Evolutionary conservation across 2,888 invertebrate genomes (phyloP), one percentile per base, ranked within the genome.

Genomic region (Cephus pulcher): DNA sequence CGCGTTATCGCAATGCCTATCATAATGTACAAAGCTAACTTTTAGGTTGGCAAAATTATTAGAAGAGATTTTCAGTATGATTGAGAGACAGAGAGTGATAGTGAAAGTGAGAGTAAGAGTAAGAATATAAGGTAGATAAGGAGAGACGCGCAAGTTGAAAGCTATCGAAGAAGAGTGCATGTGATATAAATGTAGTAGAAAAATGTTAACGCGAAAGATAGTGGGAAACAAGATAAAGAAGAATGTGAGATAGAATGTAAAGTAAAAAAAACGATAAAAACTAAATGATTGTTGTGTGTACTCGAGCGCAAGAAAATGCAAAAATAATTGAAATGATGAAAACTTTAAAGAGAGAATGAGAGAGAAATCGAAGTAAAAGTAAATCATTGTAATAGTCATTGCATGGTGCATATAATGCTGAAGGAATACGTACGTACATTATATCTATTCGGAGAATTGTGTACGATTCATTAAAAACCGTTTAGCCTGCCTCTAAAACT

Each of bases 371-470:
- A 33, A 71, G 33, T 32, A 71, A 33, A 71, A 33, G 23, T 15
- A 71, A 71, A 71, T 71, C 34, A 9, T 34, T 71, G 71, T 71
- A 71, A 33, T 12, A 71, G 71, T 71, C 71, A 71, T 71, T 33
- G 71, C 71, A 71, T 71, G 71, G 71, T 71, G 71, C 71, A 71
- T 56, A 56, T 56, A 56, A 56, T 56, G 56, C 56, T 56, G 56
- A 56, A 23, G 23, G 15, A 9, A 56, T 56, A 23, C 23, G 23
- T 56, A 56, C 56, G 23, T 56, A 56, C 56, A 23, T 34, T 71
- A 71, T 71, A 71, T 71, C 32, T 71, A 71, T 34, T 71, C 71
- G 15, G 33, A 71, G 71, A 71, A 71, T 71, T 23, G 23, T 23
- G 71, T 12, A 71, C 15, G 23, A 34, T 71, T 71, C 23, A 1